phyloP scores from a whole-genome alignment of 2,113 vertebrate species.

The Callopanchax toddi region DNA sequence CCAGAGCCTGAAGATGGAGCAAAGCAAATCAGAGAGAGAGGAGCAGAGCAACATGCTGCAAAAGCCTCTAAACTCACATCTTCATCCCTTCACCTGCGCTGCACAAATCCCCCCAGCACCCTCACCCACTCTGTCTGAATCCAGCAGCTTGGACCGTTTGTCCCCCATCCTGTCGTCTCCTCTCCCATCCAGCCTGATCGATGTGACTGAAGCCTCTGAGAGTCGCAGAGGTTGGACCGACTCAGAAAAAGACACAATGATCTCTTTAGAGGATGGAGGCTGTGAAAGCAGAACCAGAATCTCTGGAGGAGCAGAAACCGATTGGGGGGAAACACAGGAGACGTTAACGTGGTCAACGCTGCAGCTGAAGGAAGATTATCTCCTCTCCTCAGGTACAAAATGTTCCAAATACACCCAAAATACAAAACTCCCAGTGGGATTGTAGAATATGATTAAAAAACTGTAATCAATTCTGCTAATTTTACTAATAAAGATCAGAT shows the following conservation, averaged over 20 bases:
- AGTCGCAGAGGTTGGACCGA: background rate
- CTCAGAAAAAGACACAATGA: background rate
- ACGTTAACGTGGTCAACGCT: background rate
- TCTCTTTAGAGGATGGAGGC: background rate
- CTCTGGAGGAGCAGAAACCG: background rate
- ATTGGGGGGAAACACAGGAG: constrained; percentile 8
- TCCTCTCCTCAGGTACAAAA: constrained; percentile 61
- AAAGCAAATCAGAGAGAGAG: constrained; percentile 12
- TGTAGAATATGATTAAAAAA: too few relatives aligned
- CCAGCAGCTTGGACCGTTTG: constrained; percentile 61
- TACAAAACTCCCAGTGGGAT: background rate
- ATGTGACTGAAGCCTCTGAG: background rate
- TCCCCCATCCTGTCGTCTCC: constrained; percentile 78
- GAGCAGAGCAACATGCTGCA: background rate
- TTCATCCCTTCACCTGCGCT: constrained; percentile 17
- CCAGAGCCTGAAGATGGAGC: constrained; percentile 47
- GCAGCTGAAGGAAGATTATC: constrained; percentile 9
- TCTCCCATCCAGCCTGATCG: constrained; percentile 62
- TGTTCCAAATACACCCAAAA: background rate
- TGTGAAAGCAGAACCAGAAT: too few relatives aligned
- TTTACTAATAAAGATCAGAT: too few relatives aligned
- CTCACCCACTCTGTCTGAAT: constrained; percentile 24
- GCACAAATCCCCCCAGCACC: constrained; percentile 48
- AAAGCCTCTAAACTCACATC: background rate
- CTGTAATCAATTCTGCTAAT: too few relatives aligned